Base-by-base conservation (phyloP, 92 coral and sea anemone genomes). In the Epizoanthus stellaris region DNA sequence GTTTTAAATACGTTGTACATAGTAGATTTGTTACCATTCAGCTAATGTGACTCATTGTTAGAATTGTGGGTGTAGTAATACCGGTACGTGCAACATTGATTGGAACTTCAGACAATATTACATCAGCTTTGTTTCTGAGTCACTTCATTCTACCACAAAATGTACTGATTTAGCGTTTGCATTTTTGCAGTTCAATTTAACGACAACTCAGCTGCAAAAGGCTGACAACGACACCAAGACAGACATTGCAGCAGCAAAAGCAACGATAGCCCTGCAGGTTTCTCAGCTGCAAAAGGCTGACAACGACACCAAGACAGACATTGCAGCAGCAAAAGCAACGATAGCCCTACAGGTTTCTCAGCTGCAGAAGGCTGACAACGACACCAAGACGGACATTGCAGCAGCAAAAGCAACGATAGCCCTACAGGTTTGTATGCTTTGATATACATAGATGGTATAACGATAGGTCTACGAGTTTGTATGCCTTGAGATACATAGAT, bases 351-450 rank as follows among this genome's bases (percentile, higher is more conserved):
- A 23, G 25, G 25, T 23, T n/a, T n/a, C 36, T 19, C 81, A 58
- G 68, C 53, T 76, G 43, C 81, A 38, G 38, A 76, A 59, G 15
- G 81, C 52, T 3, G 40, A 59, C 68, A 76, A 76, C n/a, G 54
- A 59, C 56, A 76, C 68, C 13, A 59, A 58, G 3, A 39, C 81
- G 1, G 21, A n/a, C n/a, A 57, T 59, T 15, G 53, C 10, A 16
- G 23, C 59, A 57, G 43, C 54, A 9, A 76, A 30, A 39, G n/a
- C 30, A 6, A 47, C 1, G 53, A 47, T 5, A 47, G 8, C 0
- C 25, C 25, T 23, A 23, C 25, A 23, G 25, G 25, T 23, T 23
- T 23, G 25, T 23, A 23, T 23, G 25, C 25, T 0, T 23, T 23
- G 25, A 23, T 0, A 23, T 23, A 23, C 25, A 23, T 23, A 23